Base-by-base conservation (phyloP, 2,888 invertebrate genomes). In the Aporophyla lueneburgensis region DNA sequence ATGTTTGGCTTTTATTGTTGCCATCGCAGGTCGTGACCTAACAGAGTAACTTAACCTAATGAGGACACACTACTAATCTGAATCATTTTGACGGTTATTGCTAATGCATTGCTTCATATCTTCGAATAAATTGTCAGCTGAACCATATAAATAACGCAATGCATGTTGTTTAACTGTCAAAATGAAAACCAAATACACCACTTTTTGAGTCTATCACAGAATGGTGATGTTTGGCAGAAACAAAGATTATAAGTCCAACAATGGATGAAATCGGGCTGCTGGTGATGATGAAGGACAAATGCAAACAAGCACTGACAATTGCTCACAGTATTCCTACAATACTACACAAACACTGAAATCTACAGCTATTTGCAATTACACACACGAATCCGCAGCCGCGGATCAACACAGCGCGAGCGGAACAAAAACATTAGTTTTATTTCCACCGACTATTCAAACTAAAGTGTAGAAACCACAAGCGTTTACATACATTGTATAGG, bases 351-450 rank as follows among this genome's bases (percentile, higher is more conserved):
- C 14, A 80, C 43, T 33, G 16, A 21, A 53, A 24, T 61, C 40
- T 71, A 58, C 43, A 53, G 40, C 27, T 53, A 51, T 73, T 72
- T 59, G 9, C n/a, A 81, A 81, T 62, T 27, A 61, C 54, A 76
- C 46, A 54, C 40, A 81, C 33, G 33, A 62, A 54, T 43, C 40
- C 56, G 7, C 59, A 62, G 54, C 27, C n/a, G 76, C 61, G 40
- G 9, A 75, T n/a, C 40, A 61, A n/a, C 75, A 54, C 27, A 49
- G 76, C n/a, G n/a, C n/a, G n/a, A n/a, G n/a, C 61, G 76, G 56
- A 77, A 82, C 82, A 51, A 62, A 56, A 49, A 56, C 33, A 63
- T 81, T 75, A 2, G n/a, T 76, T 75, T 81, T 81, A 76, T 63
- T 75, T 56, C 49, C n/a, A 51, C 19, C 5, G 5, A 54, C n/a